Conservation (phyloP, 2,113 vertebrate genomes). For the Scalopus aquaticus region DNA sequence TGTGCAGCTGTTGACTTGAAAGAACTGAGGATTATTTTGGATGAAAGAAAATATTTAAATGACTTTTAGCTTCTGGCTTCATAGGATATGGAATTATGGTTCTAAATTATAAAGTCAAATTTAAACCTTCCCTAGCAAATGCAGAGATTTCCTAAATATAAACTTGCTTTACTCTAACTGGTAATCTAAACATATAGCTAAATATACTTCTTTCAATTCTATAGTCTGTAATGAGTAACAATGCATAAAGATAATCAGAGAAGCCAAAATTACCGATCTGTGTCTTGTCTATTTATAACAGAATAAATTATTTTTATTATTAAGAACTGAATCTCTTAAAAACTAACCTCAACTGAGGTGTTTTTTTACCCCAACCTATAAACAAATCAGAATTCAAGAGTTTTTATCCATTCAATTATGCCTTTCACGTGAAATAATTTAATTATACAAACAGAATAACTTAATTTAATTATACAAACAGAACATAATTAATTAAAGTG, state of each 20-base stretch:
- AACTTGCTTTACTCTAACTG: slow-evolving; percentile 56
- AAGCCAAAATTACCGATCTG: not conserved
- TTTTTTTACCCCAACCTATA: not conserved
- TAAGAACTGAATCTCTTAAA: not conserved
- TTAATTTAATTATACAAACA: not conserved
- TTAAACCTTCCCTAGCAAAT: slow-evolving; percentile 57
- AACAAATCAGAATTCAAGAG: slow-evolving; percentile 5
- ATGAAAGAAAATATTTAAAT: slow-evolving; percentile 70
- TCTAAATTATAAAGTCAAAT: slow-evolving; percentile 70
- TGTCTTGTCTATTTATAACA: not conserved
- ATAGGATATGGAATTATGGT: slow-evolving; percentile 62
- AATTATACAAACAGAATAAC: not conserved
- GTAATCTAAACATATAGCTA: slow-evolving; percentile 50
- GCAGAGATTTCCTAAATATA: slow-evolving; percentile 65
- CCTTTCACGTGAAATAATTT: not conserved
- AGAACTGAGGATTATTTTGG: slow-evolving; percentile 67
- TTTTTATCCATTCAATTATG: not conserved
- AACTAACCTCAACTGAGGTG: slow-evolving; percentile 1
- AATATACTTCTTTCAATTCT: slow-evolving; percentile 13
- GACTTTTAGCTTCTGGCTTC: slow-evolving; percentile 58
- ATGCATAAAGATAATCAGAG: not conserved
- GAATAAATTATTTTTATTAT: slow-evolving; percentile 16
- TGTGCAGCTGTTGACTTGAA: slow-evolving; percentile 73
- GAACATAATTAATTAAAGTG: not conserved
- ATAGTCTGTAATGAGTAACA: slow-evolving; percentile 42